Percentiles rank a stretch among this genome's conserved stretches.
phyloP scores from a whole-genome alignment of 2,797 vertebrate species.

The Myiotriccus ornatus region DNA sequence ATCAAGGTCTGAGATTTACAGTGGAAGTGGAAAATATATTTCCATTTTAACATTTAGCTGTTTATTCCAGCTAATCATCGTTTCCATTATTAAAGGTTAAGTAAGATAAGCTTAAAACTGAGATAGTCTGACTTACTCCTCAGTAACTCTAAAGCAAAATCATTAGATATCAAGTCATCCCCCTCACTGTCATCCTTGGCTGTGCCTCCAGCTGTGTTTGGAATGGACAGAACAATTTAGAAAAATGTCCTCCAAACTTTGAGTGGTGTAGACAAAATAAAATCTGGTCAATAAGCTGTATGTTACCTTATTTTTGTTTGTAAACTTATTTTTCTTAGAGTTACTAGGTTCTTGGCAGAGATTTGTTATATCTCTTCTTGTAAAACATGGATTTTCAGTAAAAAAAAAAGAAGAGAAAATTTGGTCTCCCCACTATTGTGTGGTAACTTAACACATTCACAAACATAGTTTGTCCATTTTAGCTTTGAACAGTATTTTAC shows the following conservation, averaged over 20 bases:
- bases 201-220: neutral
- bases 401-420: neutral
- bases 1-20: neutral
- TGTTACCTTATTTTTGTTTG: neutral
- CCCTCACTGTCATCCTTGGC: accelerated
- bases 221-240: neutral
- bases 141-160: neutral
- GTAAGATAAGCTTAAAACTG: neutral
- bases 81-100: neutral
- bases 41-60: neutral
- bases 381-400: neutral
- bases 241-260: neutral
- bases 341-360: neutral
- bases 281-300: neutral
- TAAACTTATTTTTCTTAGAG: neutral
- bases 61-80: neutral
- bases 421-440: neutral
- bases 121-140: neutral
- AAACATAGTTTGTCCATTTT: neutral
- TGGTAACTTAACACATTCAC: neutral
- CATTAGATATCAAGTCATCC: neutral
- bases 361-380: neutral
- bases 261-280: neutral
- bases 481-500: neutral
- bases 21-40: constrained; percentile 34